A percentile compares a stretch with the other conserved stretches of the same genome.
Conservation (phyloP, 2,113 vertebrate genomes). For the Dicerorhinus sumatrensis region DNA sequence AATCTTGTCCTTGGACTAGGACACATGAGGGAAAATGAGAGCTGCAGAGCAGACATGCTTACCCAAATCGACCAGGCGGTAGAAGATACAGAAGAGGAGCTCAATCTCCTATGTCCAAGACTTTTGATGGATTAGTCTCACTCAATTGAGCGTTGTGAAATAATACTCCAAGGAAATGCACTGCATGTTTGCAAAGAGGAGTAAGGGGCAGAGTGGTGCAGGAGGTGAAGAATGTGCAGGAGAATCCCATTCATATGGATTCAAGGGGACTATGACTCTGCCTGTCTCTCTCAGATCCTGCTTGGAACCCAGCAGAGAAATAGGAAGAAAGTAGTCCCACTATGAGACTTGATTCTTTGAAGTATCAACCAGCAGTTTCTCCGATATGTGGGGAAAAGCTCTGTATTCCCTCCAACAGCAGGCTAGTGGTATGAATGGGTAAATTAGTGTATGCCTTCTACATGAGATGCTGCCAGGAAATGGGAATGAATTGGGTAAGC, state of each 20-base stretch:
- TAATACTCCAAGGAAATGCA: background rate
- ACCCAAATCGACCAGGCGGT: background rate
- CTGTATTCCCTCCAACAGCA: background rate
- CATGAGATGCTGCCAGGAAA: background rate
- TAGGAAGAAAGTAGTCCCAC: background rate
- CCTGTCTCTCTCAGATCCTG: background rate
- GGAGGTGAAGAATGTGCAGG: background rate
- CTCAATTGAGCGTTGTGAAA: background rate
- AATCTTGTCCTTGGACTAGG: background rate
- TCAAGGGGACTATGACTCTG: background rate
- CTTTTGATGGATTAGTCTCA: background rate
- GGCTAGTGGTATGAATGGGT: rapidly evolving
- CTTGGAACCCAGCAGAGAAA: background rate
- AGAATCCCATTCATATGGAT: background rate
- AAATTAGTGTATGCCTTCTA: background rate
- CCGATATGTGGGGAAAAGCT: background rate
- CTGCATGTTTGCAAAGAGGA: background rate
- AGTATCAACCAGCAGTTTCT: background rate
- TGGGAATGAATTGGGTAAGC: background rate
- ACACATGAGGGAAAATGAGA: background rate
- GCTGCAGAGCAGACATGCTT: background rate
- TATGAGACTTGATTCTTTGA: background rate
- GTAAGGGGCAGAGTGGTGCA: background rate
- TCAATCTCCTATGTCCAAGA: background rate
- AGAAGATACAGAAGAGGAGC: background rate